Evolutionary conservation across 1,140 invertebrate genomes (phyloP).

Genomic region (Chionoecetes opilio): DNA sequence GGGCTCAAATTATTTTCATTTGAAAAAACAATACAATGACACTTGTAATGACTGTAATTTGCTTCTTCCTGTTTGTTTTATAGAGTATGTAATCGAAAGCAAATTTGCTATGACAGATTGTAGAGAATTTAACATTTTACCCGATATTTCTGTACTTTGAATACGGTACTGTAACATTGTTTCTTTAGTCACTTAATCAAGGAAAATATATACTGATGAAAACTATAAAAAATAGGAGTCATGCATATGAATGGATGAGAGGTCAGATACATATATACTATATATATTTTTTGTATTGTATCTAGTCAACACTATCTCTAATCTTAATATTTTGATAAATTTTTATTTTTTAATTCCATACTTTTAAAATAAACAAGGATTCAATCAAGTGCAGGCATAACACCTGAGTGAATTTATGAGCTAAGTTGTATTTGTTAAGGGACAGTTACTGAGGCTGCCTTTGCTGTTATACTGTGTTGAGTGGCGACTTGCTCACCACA

Average conservation of each 20-base stretch:
- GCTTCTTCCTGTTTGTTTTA: constrained; percentile 47
- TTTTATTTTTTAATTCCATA: background rate
- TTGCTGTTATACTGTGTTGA: constrained; percentile 14
- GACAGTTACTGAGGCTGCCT: constrained; percentile 23
- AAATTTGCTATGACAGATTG: no score
- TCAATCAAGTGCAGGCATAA: background rate
- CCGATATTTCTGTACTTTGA: background rate
- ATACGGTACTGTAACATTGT: no score
- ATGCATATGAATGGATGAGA: no score
- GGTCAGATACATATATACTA: constrained; percentile 9
- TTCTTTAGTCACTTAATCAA: no score
- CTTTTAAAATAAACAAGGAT: background rate
- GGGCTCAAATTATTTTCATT: background rate
- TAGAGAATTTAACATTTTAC: background rate
- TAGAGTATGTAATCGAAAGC: background rate
- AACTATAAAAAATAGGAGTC: no score
- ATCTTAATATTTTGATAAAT: background rate
- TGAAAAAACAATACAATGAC: constrained; percentile 42
- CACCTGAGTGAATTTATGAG: background rate
- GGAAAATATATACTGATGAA: no score
- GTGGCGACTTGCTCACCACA: background rate
- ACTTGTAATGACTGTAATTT: constrained; percentile 60
- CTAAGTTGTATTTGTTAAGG: background rate
- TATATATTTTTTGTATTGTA: constrained; percentile 32
- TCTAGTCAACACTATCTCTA: background rate